A percentile compares a stretch with the other conserved stretches of the same genome.
Evolutionary conservation across 2,113 vertebrate genomes (phyloP).

Genomic region (Eurypyga helias): DNA sequence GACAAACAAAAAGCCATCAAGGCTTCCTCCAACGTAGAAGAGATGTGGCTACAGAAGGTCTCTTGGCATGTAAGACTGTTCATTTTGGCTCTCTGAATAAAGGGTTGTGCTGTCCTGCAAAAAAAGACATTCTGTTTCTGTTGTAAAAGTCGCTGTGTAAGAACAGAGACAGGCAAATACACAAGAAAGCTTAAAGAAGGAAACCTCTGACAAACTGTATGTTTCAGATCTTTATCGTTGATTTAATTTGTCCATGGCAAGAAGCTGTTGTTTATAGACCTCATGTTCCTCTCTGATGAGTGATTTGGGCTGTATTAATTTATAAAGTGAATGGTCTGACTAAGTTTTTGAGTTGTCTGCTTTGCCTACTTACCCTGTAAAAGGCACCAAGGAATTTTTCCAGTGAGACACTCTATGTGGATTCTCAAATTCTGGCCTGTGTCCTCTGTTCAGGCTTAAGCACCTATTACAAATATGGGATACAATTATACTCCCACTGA

Average conservation of each 20-base stretch:
- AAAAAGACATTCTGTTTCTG: conserved; percentile 4
- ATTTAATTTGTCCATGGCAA: not conserved
- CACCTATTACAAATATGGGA: not conserved
- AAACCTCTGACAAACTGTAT: not conserved
- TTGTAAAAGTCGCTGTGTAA: not conserved
- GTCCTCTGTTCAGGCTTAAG: not conserved
- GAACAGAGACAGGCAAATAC: not conserved
- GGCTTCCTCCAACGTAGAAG: not conserved
- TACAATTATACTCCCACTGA: not conserved
- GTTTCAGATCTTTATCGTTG: conserved; percentile 36
- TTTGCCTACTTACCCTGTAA: not conserved
- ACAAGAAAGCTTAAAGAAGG: conserved; percentile 30
- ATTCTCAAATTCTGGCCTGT: not conserved
- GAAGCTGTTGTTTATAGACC: not conserved
- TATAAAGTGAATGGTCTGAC: not conserved
- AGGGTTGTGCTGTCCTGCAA: not conserved
- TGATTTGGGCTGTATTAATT: not conserved
- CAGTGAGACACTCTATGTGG: not conserved
- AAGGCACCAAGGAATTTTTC: not conserved
- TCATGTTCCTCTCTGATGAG: not conserved
- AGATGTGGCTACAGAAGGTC: conserved; percentile 11
- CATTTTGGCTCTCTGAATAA: conserved; percentile 40
- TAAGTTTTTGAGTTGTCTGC: not conserved
- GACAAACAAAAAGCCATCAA: conserved; percentile 30
- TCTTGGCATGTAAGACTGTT: not conserved